These are phyloP conservation scores for Urocitellus parryii DNA, from an alignment of 2,113 vertebrate species.

Conservation along the genomic window DNA sequence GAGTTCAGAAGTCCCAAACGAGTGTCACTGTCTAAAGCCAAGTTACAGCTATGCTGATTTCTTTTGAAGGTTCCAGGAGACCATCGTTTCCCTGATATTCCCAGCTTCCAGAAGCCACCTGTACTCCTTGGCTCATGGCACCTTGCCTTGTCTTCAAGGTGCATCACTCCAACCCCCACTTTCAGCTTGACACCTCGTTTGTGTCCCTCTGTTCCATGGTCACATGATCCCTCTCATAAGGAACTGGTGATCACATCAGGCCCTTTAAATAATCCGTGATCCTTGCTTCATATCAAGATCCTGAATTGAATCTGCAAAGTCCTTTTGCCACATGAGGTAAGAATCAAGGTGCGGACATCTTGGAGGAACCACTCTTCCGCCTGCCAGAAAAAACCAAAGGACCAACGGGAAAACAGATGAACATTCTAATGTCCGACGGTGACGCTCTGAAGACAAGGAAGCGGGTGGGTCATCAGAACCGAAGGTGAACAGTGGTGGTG, in stretches of 20 bases:
- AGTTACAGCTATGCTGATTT: neutral
- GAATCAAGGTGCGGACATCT: too few relatives aligned
- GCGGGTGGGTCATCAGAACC: too few relatives aligned
- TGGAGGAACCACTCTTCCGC: too few relatives aligned
- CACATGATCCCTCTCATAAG: neutral
- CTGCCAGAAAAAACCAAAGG: too few relatives aligned
- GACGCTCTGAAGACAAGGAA: too few relatives aligned
- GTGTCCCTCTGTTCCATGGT: neutral
- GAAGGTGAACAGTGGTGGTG: too few relatives aligned
- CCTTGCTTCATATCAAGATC: neutral
- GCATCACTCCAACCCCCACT: too few relatives aligned
- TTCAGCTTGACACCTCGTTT: neutral
- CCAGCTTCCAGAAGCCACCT: neutral
- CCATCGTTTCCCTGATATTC: neutral
- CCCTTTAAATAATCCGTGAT: neutral
- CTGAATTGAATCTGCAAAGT: too few relatives aligned
- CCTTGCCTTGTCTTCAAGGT: too few relatives aligned
- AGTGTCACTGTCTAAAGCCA: neutral
- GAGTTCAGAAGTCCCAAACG: neutral
- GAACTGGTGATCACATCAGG: neutral
- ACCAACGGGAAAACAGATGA: too few relatives aligned
- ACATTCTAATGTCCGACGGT: too few relatives aligned
- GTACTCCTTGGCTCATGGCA: neutral
- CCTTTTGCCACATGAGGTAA: too few relatives aligned
- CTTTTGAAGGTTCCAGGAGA: neutral